Conservation (phyloP, 2,888 invertebrate species). For the Eupsilia transversa region DNA sequence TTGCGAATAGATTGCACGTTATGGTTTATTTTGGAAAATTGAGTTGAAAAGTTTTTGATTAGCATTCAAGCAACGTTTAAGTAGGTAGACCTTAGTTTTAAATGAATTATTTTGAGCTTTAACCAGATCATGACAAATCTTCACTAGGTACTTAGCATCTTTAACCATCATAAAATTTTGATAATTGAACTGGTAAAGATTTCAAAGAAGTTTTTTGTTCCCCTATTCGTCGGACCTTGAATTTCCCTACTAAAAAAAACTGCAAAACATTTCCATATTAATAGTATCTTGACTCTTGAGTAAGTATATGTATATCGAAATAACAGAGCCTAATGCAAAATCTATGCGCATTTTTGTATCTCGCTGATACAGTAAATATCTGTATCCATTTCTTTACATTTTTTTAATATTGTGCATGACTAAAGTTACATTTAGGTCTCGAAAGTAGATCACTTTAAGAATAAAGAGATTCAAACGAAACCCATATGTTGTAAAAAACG, state of each 20-base stretch:
- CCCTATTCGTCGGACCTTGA: not conserved
- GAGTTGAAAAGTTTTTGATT: not conserved
- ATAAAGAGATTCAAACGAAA: conserved; percentile 10
- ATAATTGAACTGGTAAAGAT: not conserved
- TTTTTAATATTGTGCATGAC: not conserved
- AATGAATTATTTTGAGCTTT: not conserved
- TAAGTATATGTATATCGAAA: too few relatives aligned
- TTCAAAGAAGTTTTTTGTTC: not conserved
- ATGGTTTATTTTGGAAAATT: not conserved
- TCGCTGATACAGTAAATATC: not conserved
- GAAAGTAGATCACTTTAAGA: not conserved
- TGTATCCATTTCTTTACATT: not conserved
- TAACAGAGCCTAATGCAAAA: not conserved
- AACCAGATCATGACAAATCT: not conserved
- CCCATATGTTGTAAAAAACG: conserved; percentile 9
- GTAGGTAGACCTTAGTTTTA: not conserved
- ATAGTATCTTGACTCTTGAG: too few relatives aligned
- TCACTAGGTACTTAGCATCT: not conserved
- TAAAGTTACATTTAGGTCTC: conserved; percentile 8
- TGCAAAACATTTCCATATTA: not conserved
- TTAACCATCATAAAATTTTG: too few relatives aligned
- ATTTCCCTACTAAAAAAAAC: not conserved
- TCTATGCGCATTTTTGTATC: not conserved
- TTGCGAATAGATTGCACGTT: conserved; percentile 2
- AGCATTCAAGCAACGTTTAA: not conserved